phyloP scores from a whole-genome alignment of 92 coral and sea anemone species.

The Palythoa heliodiscus region DNA sequence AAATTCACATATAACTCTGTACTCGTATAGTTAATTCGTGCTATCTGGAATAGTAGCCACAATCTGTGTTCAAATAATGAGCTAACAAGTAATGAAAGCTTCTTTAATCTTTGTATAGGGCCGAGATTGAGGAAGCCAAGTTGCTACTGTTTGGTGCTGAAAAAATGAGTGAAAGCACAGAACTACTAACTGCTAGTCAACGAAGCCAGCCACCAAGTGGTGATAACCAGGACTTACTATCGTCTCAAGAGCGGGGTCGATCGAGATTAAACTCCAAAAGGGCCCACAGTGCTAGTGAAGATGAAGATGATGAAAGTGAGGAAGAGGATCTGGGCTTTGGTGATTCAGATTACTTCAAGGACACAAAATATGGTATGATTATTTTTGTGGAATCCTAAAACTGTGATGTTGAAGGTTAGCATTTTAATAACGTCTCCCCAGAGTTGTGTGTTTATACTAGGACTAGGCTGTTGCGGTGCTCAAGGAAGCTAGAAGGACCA shows the following conservation, averaged over 20 bases:
- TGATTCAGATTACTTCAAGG: constrained; percentile 83
- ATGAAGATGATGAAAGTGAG: constrained; percentile 52
- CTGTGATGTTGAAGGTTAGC: too few relatives aligned
- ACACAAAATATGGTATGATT: constrained; percentile 78
- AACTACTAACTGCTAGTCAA: constrained; percentile 17
- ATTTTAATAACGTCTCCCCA: too few relatives aligned
- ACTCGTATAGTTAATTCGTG: too few relatives aligned
- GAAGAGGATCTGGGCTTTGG: constrained; percentile 83
- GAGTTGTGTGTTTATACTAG: too few relatives aligned
- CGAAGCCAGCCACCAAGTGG: background rate
- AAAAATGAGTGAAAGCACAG: constrained; percentile 39
- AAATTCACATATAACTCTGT: too few relatives aligned
- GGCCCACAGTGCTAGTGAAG: constrained; percentile 65
- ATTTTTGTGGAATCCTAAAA: background rate
- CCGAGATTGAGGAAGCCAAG: constrained; percentile 90
- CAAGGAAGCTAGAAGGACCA: too few relatives aligned
- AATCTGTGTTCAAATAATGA: too few relatives aligned
- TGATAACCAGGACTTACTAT: constrained; percentile 32
- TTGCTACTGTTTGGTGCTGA: constrained; percentile 71
- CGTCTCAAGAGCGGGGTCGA: constrained; percentile 40
- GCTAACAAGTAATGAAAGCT: too few relatives aligned
- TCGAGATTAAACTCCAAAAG: constrained; percentile 81
- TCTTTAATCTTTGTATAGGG: constrained; percentile 47
- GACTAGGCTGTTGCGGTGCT: too few relatives aligned
- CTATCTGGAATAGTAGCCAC: too few relatives aligned